Evolutionary conservation across 2,113 vertebrate genomes (phyloP).

Genomic region (Apeltes quadracus): DNA sequence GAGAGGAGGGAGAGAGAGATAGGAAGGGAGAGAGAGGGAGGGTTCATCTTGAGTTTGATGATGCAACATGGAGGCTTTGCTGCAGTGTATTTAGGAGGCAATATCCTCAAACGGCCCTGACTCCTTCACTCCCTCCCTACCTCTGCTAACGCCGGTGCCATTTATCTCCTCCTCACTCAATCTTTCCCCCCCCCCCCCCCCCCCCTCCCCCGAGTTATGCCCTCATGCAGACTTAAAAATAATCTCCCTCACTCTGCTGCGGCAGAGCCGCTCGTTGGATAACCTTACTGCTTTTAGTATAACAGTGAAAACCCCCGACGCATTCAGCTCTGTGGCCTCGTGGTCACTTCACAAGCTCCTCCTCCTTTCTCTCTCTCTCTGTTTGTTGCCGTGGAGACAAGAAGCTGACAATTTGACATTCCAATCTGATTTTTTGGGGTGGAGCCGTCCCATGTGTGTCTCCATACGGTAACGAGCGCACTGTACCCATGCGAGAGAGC

Average conservation of each 20-base stretch:
- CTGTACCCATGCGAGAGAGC: slow-evolving; percentile 17
- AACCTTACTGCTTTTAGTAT: slow-evolving; percentile 62
- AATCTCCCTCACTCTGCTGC: slow-evolving; percentile 23
- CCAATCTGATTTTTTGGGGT: background rate
- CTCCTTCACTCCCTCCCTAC: slow-evolving; percentile 13
- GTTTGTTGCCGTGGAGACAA: slow-evolving; percentile 2
- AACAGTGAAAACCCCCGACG: slow-evolving; percentile 42
- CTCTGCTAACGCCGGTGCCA: slow-evolving; percentile 32
- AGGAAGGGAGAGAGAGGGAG: no score
- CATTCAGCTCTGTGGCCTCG: slow-evolving; percentile 50
- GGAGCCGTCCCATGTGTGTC: slow-evolving; percentile 4
- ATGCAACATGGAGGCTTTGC: slow-evolving; percentile 71
- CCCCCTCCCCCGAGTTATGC: slow-evolving; percentile 13
- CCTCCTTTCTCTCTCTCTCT: background rate
- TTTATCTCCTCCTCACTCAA: slow-evolving; percentile 44
- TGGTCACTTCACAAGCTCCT: slow-evolving; percentile 36
- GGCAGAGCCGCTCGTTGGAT: slow-evolving; percentile 40
- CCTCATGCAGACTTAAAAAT: slow-evolving; percentile 32
- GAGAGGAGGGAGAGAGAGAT: no score
- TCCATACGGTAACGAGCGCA: slow-evolving; percentile 10
- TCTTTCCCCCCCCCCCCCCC: background rate
- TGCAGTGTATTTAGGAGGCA: slow-evolving; percentile 69
- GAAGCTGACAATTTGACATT: background rate
- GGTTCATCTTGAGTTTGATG: slow-evolving; percentile 67
- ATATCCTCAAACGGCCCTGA: slow-evolving; percentile 77